A percentile compares a stretch with the other conserved stretches of the same genome.
Evolutionary conservation across 1,140 invertebrate species (phyloP).

Genomic region (Lasaia peninsularis): DNA sequence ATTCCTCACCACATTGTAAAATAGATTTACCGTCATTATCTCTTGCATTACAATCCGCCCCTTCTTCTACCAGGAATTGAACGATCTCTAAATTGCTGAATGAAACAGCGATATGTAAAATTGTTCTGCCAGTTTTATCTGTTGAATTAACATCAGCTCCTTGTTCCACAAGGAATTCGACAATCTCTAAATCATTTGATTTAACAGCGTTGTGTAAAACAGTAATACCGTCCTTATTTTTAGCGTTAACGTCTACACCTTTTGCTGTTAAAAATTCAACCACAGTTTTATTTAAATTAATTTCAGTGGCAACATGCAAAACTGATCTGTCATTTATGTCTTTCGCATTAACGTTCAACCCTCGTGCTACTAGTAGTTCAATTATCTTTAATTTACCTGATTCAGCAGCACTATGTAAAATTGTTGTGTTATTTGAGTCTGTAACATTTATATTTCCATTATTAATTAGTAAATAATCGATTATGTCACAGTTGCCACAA

Average conservation of each 20-base stretch:
- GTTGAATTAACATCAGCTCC: background rate
- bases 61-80: background rate
- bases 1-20: background rate
- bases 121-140: background rate
- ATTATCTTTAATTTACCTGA: background rate
- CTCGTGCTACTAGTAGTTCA: background rate
- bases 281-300: background rate
- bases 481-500: background rate
- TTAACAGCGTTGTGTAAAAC: constrained; percentile 7
- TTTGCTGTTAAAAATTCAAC: background rate
- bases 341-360: background rate
- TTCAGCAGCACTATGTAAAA: constrained; percentile 1
- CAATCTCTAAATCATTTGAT: constrained; percentile 3
- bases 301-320: background rate
- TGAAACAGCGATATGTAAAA: background rate
- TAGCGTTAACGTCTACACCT: constrained; percentile 5
- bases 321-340: background rate
- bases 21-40: background rate
- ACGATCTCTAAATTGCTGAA: background rate
- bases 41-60: background rate
- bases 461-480: background rate
- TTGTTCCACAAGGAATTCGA: constrained; percentile 8
- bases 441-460: background rate
- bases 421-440: background rate
- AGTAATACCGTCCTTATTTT: background rate